Evolutionary conservation across 2,113 vertebrate genomes (phyloP).

Genomic region (Fregetta grallaria): DNA sequence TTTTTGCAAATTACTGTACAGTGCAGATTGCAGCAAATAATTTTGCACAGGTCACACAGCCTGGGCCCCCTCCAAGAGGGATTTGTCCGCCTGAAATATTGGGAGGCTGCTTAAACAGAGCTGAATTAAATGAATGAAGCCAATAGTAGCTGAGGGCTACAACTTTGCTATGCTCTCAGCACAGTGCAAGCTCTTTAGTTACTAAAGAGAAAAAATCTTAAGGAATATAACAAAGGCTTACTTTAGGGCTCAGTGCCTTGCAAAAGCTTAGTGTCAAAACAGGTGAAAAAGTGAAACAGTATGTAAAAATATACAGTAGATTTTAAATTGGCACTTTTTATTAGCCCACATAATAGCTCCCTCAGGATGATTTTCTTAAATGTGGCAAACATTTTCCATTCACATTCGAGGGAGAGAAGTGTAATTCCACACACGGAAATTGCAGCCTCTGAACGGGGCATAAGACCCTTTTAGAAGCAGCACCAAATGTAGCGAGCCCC

Average conservation of each 20-base stretch:
- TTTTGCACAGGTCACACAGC: neutral
- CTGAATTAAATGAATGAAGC: neutral
- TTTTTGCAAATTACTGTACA: neutral
- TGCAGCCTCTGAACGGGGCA: neutral
- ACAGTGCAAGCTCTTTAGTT: neutral
- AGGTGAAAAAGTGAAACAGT: neutral
- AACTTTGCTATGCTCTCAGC: neutral
- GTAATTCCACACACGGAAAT: neutral
- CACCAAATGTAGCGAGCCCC: neutral
- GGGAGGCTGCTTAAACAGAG: neutral
- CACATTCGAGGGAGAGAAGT: neutral
- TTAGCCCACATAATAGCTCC: neutral
- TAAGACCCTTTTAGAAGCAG: neutral
- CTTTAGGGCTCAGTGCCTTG: neutral
- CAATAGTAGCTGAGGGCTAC: neutral
- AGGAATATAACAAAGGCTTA: neutral
- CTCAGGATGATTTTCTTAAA: neutral
- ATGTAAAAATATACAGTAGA: neutral
- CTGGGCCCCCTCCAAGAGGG: neutral
- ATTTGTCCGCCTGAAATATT: neutral
- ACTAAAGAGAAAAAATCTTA: neutral
- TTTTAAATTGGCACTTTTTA: neutral
- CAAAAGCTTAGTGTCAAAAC: neutral
- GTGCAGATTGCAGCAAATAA: neutral
- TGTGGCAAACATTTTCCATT: neutral